phyloP scores from a whole-genome alignment of 2,888 invertebrate species.

The Deroplatys truncata region DNA sequence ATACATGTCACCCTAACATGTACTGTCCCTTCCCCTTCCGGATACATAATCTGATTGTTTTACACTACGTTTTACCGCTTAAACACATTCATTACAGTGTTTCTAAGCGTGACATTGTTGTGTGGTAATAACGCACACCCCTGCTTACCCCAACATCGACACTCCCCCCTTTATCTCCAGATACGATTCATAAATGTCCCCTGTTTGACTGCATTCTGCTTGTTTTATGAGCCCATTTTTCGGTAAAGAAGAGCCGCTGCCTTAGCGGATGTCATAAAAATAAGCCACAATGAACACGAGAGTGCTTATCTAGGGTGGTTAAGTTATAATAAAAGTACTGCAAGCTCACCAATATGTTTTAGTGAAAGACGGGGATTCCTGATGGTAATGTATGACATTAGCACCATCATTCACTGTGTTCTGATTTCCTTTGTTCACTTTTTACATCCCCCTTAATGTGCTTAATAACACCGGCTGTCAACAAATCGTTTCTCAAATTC shows the following conservation, averaged over 20 bases:
- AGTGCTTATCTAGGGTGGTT: background rate
- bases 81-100: background rate
- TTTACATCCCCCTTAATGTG: too few relatives aligned
- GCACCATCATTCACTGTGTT: too few relatives aligned
- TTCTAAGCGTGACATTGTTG: background rate
- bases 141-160: background rate
- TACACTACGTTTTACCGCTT: background rate
- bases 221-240: background rate
- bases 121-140: background rate
- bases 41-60: background rate
- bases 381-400: too few relatives aligned
- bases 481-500: too few relatives aligned
- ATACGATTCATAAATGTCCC: background rate
- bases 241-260: background rate
- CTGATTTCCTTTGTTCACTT: too few relatives aligned
- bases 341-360: background rate
- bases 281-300: background rate
- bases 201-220: background rate
- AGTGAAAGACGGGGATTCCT: background rate
- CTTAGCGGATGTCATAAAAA: background rate
- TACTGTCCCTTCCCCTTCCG: background rate
- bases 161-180: background rate
- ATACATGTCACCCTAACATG: background rate
- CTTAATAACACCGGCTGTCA: too few relatives aligned
- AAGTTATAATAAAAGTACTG: background rate